Base-by-base conservation (phyloP, 1,140 invertebrate genomes). In the Heliconius hewitsoni region DNA sequence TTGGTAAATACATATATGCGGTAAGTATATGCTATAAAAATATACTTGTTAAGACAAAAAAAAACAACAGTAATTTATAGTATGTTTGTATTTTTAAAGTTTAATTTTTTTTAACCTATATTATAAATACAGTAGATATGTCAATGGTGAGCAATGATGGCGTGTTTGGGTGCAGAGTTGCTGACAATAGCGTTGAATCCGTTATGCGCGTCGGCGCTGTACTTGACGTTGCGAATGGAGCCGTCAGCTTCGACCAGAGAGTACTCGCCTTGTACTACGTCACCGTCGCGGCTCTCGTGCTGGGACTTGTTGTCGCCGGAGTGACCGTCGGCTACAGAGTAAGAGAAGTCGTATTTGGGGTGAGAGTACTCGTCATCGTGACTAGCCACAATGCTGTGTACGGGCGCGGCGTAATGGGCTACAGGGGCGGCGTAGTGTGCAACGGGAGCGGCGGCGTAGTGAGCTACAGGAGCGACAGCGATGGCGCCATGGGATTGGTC, bases 131-230 rank as follows among this genome's bases (percentile, higher is more conserved):
- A 34, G 30, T 34, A 34, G 34, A 34, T 34, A 34, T 34, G 3
- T 34, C 34, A 34, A 34, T 34, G 34, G 6, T 34, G 34, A 6
- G 34, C 34, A 34, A 34, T 34, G 34, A 34, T 34, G 34, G 34
- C 34, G 34, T 34, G 34, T 34, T 34, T 34, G 34, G 34, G 34
- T 34, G 34, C 34, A 6, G 34, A 34, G 34, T 34, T 34, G 34
- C 34, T 34, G 34, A 34, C 34, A 34, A 34, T 34, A 34, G 34
- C 34, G 34, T 34, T 34, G 34, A 34, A 34, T 34, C 89, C 95
- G 83, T 90, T 93, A 87, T 95, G 93, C 76, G 90, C 91, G 84
- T 95, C 95, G n/a, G 95, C 95, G 80, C 93, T 92, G 90, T 95
- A 95, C 77, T 93, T 87, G 23, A 95, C 95, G 70, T 89, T 95